Evolutionary conservation across 2,888 invertebrate species (phyloP).

Genomic region (Heteropelma amictum): DNA sequence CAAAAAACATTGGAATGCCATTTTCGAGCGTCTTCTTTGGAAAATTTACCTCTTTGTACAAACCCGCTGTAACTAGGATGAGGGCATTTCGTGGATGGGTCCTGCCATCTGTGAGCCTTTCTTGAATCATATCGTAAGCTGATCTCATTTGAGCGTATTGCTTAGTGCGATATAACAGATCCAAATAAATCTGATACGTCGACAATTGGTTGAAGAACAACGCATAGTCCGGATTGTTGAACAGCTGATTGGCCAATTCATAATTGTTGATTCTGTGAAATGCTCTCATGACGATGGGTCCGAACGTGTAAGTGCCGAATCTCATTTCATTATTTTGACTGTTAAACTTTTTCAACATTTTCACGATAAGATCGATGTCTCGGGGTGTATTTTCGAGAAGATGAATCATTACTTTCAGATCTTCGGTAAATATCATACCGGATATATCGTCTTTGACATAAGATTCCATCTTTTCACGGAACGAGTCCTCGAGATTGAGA

Average conservation of each 20-base stretch:
- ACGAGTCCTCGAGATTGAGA: conserved; percentile 82
- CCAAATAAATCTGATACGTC: conserved; percentile 84
- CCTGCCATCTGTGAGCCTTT: conserved; percentile 82
- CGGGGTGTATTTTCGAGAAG: conserved; percentile 81
- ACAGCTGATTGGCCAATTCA: conserved; percentile 83
- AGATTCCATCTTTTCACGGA: conserved; percentile 85
- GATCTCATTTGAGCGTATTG: conserved; percentile 84
- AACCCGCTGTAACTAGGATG: conserved; percentile 84
- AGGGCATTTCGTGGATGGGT: conserved; percentile 85
- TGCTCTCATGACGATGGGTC: conserved; percentile 90
- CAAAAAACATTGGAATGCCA: too few relatives aligned
- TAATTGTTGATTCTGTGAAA: conserved; percentile 85
- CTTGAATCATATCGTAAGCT: conserved; percentile 82
- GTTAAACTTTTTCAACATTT: conserved; percentile 88
- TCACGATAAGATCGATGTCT: conserved; percentile 82
- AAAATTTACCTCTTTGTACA: conserved; percentile 87
- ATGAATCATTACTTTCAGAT: conserved; percentile 89
- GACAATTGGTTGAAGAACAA: conserved; percentile 87
- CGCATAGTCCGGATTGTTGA: conserved; percentile 81
- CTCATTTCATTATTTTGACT: conserved; percentile 84
- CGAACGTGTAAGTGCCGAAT: conserved; percentile 90
- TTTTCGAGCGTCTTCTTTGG: too few relatives aligned
- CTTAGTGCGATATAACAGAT: conserved; percentile 84
- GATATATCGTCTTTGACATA: conserved; percentile 80
- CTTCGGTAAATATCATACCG: conserved; percentile 90